These are phyloP conservation scores for Saguinus midas DNA, from an alignment of 2,113 vertebrate species.

Conservation along the genomic window DNA sequence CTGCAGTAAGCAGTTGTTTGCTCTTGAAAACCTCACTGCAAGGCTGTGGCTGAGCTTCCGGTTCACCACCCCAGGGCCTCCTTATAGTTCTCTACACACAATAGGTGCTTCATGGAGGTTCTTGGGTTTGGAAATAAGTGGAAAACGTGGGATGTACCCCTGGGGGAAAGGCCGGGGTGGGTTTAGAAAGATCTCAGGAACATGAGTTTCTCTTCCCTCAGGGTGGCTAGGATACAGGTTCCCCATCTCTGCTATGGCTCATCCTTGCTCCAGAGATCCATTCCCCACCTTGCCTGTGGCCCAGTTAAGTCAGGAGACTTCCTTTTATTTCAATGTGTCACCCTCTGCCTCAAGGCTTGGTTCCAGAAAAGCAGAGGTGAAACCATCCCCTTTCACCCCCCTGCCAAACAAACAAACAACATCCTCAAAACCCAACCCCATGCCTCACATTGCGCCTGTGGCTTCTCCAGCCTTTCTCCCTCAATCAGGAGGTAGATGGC, in stretches of 20 bases:
- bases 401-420: neutral
- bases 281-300: neutral
- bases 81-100: neutral
- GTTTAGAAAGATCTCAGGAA: slow-evolving; percentile 56
- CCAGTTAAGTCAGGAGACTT: neutral
- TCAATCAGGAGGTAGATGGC: neutral
- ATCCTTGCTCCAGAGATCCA: neutral
- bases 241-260: neutral
- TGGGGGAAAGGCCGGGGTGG: neutral
- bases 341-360: neutral
- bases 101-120: neutral
- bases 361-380: neutral
- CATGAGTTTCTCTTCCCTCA: neutral
- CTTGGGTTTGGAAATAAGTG: neutral
- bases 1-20: neutral
- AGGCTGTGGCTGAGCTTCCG: neutral
- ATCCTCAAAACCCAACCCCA: neutral
- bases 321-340: neutral
- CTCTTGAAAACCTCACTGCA: slow-evolving; percentile 25
- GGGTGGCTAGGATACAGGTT: neutral
- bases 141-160: neutral
- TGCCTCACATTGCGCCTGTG: neutral
- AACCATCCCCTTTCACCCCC: neutral
- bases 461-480: neutral
- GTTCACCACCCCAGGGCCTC: neutral